A percentile compares a stretch with the other conserved stretches of the same genome.
phyloP scores from a whole-genome alignment of 2,888 invertebrate genomes.

The Agrochola lota region DNA sequence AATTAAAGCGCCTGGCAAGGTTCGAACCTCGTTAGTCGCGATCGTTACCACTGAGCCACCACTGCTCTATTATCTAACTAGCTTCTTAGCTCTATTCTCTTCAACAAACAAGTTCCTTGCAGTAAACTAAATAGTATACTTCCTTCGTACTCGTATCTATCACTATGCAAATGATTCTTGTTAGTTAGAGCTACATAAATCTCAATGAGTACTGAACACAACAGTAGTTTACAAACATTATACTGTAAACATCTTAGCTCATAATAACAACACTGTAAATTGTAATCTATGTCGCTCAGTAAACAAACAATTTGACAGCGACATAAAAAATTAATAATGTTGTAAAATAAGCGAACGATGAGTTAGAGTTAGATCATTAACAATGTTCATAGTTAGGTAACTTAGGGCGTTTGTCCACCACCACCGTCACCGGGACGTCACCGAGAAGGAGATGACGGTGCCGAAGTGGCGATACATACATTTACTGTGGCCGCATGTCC shows the following conservation, averaged over 20 bases:
- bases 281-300: background rate
- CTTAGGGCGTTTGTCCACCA: too few species aligned
- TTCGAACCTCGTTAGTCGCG: too few species aligned
- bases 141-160: background rate
- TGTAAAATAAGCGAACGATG: conserved; percentile 6
- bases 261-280: conserved; percentile 15
- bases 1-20: too few species aligned
- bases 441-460: too few species aligned
- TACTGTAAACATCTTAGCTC: conserved; percentile 10
- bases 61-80: too few species aligned
- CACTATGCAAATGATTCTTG: background rate
- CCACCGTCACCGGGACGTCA: too few species aligned
- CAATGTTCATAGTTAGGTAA: background rate
- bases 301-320: conserved; percentile 6
- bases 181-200: conserved; percentile 12
- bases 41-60: too few species aligned
- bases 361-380: background rate
- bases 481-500: too few species aligned
- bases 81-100: too few species aligned
- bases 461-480: too few species aligned
- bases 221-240: conserved; percentile 18
- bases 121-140: background rate
- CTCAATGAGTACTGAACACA: background rate
- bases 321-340: background rate
- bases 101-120: background rate